Evolutionary conservation across 2,113 vertebrate genomes (phyloP).

Genomic region (Eleginops maclovinus): DNA sequence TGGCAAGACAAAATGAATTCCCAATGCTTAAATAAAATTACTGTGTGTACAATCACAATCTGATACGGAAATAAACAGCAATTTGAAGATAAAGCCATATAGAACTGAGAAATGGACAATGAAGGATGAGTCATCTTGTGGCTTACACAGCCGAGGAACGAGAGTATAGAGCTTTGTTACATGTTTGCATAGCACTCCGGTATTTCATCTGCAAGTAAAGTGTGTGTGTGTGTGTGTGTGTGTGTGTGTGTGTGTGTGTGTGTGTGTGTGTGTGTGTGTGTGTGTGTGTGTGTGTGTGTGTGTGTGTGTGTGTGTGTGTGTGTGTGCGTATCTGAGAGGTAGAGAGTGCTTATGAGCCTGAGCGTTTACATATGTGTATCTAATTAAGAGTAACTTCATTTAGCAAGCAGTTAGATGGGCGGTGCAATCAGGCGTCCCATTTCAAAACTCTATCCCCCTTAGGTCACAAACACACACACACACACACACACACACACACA

Average conservation of each 20-base stretch:
- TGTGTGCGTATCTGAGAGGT: neutral
- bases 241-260: neutral
- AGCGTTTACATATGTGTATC: conserved; percentile 55
- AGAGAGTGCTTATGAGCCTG: conserved; percentile 2
- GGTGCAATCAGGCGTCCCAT: conserved; percentile 57
- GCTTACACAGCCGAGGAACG: neutral
- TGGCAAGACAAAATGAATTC: conserved; percentile 47
- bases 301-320: conserved; percentile 1
- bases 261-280: neutral
- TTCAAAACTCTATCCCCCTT: conserved; percentile 79
- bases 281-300: neutral
- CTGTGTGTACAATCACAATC: conserved; percentile 50
- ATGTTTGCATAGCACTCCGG: neutral
- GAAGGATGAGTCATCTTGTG: conserved; percentile 11
- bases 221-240: neutral
- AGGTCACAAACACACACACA: conserved; percentile 55
- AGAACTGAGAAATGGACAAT: conserved; percentile 27
- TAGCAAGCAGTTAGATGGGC: conserved; percentile 73
- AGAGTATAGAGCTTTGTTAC: neutral
- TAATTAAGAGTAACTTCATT: conserved; percentile 78
- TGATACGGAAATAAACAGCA: conserved; percentile 31
- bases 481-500: conserved; percentile 33
- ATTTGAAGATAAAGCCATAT: conserved; percentile 31
- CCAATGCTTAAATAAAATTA: conserved; percentile 56
- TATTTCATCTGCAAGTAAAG: neutral